Evolutionary conservation across 92 coral and sea anemone genomes (phyloP), one percentile per base, ranked within the genome.

Genomic region (Palythoa caribaeorum): DNA sequence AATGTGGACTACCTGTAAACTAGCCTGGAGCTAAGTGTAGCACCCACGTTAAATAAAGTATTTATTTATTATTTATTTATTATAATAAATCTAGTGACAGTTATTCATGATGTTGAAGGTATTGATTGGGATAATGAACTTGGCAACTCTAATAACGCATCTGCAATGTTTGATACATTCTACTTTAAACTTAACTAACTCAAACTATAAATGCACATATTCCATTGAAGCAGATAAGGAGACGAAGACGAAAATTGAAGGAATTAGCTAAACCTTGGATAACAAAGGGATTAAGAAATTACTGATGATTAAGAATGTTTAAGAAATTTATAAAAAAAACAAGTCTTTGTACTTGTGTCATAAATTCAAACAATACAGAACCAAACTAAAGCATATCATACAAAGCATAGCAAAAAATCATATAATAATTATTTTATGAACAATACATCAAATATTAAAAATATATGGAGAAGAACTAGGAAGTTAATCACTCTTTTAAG

Each of bases 381-480:
- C 72, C 44, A 62, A 81, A 39, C 36, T 57, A 81, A 81, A 81
- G 38, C 86, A 53, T 81, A 69, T 81, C 4, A 81, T 81, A 28
- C 28, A 73, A 73, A 73, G 77, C 54, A 73, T 73, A 73, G 77
- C 77, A 73, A 73, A 73, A 73, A 73, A 39, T 39, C 77, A 73
- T 73, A 73, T 73, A 39, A 73, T 62, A 38, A 65, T 63, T 63
- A 63, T 57, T 17, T 69, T 80, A 80, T 80, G 85, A 39, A 47
- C 51, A 80, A 80, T 80, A 50, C 60, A 80, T 80, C 85, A 6
- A 21, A 80, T 59, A 80, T 80, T 39, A 80, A 79, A 79, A 79
- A 79, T 79, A 79, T 20, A 53, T 79, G 85, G 60, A 79, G 72
- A 60, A 20, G 68, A 60, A 60, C 57, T 55, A 79, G 70, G 70